Base-by-base conservation (phyloP, 2,888 invertebrate species). In the Ametastegia equiseti region DNA sequence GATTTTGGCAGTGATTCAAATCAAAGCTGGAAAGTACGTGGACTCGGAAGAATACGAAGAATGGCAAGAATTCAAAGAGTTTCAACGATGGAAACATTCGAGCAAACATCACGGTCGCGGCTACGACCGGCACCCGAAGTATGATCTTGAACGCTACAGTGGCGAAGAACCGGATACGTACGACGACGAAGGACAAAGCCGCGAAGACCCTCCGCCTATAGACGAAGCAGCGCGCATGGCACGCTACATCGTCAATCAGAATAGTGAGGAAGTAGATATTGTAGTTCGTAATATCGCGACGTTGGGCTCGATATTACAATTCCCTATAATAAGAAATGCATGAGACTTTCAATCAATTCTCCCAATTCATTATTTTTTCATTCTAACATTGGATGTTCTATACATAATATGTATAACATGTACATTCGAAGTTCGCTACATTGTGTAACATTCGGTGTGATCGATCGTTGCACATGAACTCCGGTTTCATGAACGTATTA, bases 231-330 rank as follows among this genome's bases (percentile, higher is more conserved):
- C 95, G 6, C 92, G 94, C 81, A 95, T 96, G 95, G 96, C 95
- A 9, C 93, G 96, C 93, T 96, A 95, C 87, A 94, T 96, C 67
- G 93, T 96, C 79, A 95, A 95, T 89, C 94, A 94, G 87, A 93
- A 95, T 88, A 94, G 96, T 96, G 93, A 91, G 88, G 82, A 80
- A 80, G 30, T 67, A 45, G 13, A 54, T 30, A 54, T 45, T n/a
- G 36, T 30, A 23, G 6, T n/a, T n/a, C n/a, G n/a, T n/a, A n/a
- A n/a, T n/a, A n/a, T n/a, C n/a, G n/a, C n/a, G n/a, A n/a, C n/a
- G n/a, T n/a, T n/a, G n/a, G n/a, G n/a, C n/a, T n/a, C n/a, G n/a
- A n/a, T n/a, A n/a, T n/a, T n/a, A n/a, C n/a, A n/a, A n/a, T n/a
- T n/a, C n/a, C n/a, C n/a, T n/a, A n/a, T n/a, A n/a, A n/a, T n/a